phyloP scores from a whole-genome alignment of 2,797 vertebrate genomes.

The Otus scops region DNA sequence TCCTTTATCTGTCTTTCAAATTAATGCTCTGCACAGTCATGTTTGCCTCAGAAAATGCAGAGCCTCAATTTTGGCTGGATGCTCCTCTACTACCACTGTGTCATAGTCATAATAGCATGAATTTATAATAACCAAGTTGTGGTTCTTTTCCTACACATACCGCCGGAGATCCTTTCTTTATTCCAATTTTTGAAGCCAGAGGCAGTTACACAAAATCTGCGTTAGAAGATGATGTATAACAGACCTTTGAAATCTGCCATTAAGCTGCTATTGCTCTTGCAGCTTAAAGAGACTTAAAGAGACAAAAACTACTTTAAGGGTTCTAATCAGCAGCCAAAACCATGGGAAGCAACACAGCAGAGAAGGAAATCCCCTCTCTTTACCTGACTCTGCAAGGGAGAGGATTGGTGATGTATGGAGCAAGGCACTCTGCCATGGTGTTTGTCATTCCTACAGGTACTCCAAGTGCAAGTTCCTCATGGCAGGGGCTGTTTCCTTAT shows the following conservation, averaged over 20 bases:
- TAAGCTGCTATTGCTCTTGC: background rate
- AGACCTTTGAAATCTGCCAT: background rate
- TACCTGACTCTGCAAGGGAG: background rate
- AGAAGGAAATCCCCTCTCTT: background rate
- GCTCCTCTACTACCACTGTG: background rate
- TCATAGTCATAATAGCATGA: background rate
- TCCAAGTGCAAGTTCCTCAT: background rate
- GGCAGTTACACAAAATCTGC: background rate
- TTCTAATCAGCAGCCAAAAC: background rate
- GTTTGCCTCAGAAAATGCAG: background rate
- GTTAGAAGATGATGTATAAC: background rate
- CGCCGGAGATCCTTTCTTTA: background rate
- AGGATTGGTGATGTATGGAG: background rate
- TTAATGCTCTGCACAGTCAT: rapidly evolving
- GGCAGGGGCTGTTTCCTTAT: background rate
- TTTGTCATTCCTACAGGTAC: background rate
- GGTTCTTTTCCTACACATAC: background rate
- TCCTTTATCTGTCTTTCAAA: background rate
- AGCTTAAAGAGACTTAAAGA: background rate
- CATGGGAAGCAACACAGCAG: background rate
- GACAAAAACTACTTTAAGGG: background rate
- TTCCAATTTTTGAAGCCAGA: background rate
- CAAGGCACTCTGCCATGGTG: background rate
- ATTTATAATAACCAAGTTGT: background rate
- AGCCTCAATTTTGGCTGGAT: background rate